Base-by-base conservation (phyloP, 2,797 vertebrate genomes). In the Cyprinella venusta region DNA sequence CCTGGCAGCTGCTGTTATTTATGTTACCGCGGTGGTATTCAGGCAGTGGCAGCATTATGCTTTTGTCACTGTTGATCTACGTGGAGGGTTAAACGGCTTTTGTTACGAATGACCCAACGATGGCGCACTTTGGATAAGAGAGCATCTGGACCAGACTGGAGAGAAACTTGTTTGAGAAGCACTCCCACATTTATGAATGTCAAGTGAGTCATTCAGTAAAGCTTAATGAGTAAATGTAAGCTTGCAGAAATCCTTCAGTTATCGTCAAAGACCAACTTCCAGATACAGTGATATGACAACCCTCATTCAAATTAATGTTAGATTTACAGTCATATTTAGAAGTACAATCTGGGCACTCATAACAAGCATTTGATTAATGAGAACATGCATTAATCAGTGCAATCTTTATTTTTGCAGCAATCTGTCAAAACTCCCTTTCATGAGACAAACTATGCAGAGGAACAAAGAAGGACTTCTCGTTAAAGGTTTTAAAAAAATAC, bases 1-100 rank as follows among this genome's bases (percentile, higher is more conserved):
- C 50, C 80, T 82, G 82, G 67, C 85, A 83, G 83, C 16, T 54
- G 16, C 19, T 45, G 80, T 86, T 84, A 86, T 88, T 89, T 87
- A 89, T 87, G 81, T 74, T 81, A 59, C 24, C 5, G 40, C 2
- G 12, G 40, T 71, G 54, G 74, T 56, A 69, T 65, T 48, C 84
- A 67, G 84, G 64, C 61, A 59, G 80, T 56, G 24, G 70, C 64
- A 63, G 76, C 85, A 77, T 86, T 76, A 72, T 54, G 82, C 63
- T 68, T 76, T 67, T 80, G 72, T 84, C 67, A 81, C 72, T 72
- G 76, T 80, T 86, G 86, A 88, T 86, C 76, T 79, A 26, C 9
- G 13, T 54, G 50, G 52, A 68, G 67, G 81, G 79, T 65, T 74
- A 84, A 85, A 81, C 6, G 54, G 75, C 63, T 63, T 75, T 21